Base-by-base conservation (phyloP, 2,113 vertebrate species). In the Trinectes maculatus region DNA sequence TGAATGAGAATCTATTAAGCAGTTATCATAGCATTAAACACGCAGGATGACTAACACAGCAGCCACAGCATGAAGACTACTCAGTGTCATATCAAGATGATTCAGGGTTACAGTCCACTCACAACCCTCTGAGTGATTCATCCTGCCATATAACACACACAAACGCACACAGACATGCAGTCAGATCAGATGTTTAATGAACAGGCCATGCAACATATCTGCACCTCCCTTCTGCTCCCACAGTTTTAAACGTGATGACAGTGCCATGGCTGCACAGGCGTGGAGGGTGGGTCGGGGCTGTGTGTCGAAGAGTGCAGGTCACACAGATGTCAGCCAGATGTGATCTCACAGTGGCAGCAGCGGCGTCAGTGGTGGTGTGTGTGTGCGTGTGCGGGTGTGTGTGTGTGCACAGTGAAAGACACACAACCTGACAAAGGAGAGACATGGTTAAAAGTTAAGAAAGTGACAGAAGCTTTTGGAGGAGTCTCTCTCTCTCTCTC, bases 191-290 rank as follows among this genome's bases (percentile, higher is more conserved):
- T 13, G 25, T 13, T 29, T 0, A 18, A 22, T 62, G 12, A 44
- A 53, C 19, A 29, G 54, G 56, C 29, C 78, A 80, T 79, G 77
- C 82, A 71, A 54, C 39, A 18, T 13, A 46, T 53, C 67, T 64
- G 71, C 79, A 97, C 96, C 94, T 97, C 84, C 96, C 97, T 98
- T 99, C 90, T 98, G 92, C 78, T 98, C 97, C 96, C 97, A 99
- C 53, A 99, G 93, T 43, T 98, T 96, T 12, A 98, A 94, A 67
- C 96, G 95, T 12, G 96, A 98, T 4, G 96, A 99, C 87, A 99
- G 93, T 33, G 96, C 96, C 97, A 99, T 99, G 91, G 28, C 55
- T 82, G 52, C 39, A 25, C 58, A 11, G 49, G 1, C 37, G 46
- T 51, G 51, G 42, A 22, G 36, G 48, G 39, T 5, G 36, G 59